Evolutionary conservation across 2,797 vertebrate species (phyloP), one percentile per base, ranked within the genome.

Genomic region (Labroides dimidiatus): DNA sequence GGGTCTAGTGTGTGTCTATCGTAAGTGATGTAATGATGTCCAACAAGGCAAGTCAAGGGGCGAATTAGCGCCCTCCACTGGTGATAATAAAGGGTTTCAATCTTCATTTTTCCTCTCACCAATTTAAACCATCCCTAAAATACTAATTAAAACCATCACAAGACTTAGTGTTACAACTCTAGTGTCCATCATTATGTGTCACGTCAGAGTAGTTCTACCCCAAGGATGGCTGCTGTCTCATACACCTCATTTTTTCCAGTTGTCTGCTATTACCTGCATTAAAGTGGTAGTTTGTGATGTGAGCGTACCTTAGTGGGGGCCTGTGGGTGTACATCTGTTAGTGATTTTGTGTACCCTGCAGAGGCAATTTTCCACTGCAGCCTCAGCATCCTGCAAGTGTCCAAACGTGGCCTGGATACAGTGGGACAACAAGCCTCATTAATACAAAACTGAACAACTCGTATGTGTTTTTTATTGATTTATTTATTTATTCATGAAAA

Each of bases 311-410:
- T 20, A 51, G 54, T 67, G 67, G 45, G 75, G 76, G 55, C 72
- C 41, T 59, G 30, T 74, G 53, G 48, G 51, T 41, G 52, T 60
- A 89, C 91, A 91, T 93, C 89, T 93, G 91, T 75, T 80, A 87
- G 76, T 82, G 67, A 89, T 93, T 91, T 84, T 76, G 37, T 81
- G 78, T 70, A 57, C 70, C 69, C 24, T 73, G 67, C 50, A 74
- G 24, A 60, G 53, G 65, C 57, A 77, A 39, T 84, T 91, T 91
- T 92, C 77, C 80, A 77, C 58, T 66, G 63, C 63, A 73, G 53
- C 72, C 82, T 86, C 65, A 70, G 67, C 55, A 44, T 75, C 81
- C 27, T 56, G 63, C 53, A 54, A 70, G 56, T 43, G 64, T 80
- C 65, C 49, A 76, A 42, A 65, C 59, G 11, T 65, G 12, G 53